These are phyloP conservation scores for Actenoides hombroni DNA, from an alignment of 2,113 vertebrate species.

Conservation along the genomic window DNA sequence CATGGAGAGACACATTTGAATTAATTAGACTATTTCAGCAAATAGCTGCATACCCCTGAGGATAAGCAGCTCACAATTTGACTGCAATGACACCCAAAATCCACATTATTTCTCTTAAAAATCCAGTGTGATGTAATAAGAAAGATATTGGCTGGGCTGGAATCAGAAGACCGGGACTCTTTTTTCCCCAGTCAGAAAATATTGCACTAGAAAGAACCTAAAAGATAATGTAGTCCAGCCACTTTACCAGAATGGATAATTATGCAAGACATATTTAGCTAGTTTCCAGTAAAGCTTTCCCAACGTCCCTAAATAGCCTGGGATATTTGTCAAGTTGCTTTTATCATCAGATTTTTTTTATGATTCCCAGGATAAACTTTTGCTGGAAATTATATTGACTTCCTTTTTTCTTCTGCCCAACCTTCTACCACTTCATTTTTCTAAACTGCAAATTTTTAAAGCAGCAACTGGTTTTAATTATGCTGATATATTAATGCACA, in stretches of 20 bases:
- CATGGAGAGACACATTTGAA: background rate
- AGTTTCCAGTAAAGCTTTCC: background rate
- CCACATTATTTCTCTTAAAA: background rate
- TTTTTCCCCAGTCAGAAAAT: background rate
- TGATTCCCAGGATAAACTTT: background rate
- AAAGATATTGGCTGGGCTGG: background rate
- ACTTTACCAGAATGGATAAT: background rate
- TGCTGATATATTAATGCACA: background rate
- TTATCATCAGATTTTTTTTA: background rate
- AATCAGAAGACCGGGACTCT: background rate
- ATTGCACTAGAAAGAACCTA: background rate
- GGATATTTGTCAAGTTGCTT: background rate
- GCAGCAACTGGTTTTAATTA: background rate
- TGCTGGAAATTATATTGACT: background rate
- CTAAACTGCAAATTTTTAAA: background rate
- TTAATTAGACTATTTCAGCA: background rate
- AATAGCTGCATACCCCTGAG: background rate
- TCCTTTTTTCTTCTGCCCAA: background rate
- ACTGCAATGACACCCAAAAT: background rate
- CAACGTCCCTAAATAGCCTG: background rate
- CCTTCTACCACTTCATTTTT: background rate
- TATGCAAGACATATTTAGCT: background rate
- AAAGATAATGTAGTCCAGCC: background rate
- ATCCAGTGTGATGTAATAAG: background rate
- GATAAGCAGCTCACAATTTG: background rate